Conservation (phyloP, 2,113 vertebrate species). For the Corynorhinus townsendii region DNA sequence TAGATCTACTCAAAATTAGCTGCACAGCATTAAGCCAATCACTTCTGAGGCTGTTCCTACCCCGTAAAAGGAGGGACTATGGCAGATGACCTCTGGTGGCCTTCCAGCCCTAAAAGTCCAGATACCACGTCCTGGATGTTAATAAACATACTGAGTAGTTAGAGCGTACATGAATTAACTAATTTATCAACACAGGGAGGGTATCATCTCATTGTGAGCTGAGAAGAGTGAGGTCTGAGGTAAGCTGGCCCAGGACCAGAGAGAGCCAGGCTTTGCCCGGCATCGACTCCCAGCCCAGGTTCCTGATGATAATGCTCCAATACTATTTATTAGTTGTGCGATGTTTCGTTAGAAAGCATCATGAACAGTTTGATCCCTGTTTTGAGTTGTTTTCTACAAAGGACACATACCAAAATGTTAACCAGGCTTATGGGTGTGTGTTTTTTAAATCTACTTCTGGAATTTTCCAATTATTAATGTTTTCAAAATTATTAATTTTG, state of each 20-base stretch:
- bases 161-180: background rate
- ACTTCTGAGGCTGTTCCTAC: background rate
- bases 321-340: background rate
- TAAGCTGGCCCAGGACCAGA: background rate
- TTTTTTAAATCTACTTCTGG: background rate
- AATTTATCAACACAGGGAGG: background rate
- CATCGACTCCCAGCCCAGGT: background rate
- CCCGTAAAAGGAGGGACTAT: background rate
- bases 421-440: background rate
- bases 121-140: background rate
- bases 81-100: background rate
- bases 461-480: background rate
- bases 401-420: background rate
- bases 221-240: background rate
- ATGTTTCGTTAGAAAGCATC: background rate
- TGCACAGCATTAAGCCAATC: background rate
- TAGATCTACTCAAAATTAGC: background rate
- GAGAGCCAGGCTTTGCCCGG: background rate
- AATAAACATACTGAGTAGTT: background rate
- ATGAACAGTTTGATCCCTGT: background rate
- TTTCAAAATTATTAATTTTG: background rate
- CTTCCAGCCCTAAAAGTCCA: background rate
- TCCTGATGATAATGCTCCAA: background rate
- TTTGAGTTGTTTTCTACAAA: background rate
- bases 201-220: background rate